phyloP scores from a whole-genome alignment of 1,140 invertebrate species.

The Colletes gigas region DNA sequence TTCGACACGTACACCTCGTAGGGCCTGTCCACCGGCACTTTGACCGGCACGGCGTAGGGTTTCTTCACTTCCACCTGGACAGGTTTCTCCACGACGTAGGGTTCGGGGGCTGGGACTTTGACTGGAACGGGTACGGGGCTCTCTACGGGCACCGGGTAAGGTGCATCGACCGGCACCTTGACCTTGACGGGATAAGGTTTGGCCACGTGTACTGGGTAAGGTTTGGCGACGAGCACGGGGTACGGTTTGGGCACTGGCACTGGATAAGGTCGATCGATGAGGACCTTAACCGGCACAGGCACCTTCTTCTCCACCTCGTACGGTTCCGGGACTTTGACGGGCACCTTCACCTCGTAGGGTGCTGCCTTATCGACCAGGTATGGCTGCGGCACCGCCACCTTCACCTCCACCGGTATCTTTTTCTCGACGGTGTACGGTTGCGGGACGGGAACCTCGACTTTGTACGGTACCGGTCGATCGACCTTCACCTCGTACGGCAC shows the following conservation, averaged over 20 bases:
- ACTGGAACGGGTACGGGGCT: conserved; percentile 84
- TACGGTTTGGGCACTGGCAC: conserved; percentile 81
- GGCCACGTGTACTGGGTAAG: conserved; percentile 86
- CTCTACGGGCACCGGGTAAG: conserved; percentile 84
- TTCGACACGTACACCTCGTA: conserved; percentile 76
- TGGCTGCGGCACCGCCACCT: conserved; percentile 83
- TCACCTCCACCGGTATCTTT: conserved; percentile 82
- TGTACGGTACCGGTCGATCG: conserved; percentile 82
- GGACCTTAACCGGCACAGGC: conserved; percentile 83
- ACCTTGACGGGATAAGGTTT: conserved; percentile 85
- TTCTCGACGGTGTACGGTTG: conserved; percentile 85
- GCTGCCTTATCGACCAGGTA: conserved; percentile 85
- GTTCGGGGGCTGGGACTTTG: conserved; percentile 80
- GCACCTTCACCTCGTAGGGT: conserved; percentile 84
- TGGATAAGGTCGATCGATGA: conserved; percentile 83
- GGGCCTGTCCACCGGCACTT: conserved; percentile 83
- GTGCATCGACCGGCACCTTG: conserved; percentile 84
- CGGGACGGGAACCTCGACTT: conserved; percentile 83
- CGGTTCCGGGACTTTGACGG: conserved; percentile 84
- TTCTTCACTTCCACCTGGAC: conserved; percentile 49
- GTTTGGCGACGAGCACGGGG: conserved; percentile 86
- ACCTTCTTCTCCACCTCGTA: conserved; percentile 84
- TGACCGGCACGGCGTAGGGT: conserved; percentile 70
- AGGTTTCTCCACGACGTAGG: conserved; percentile 40
- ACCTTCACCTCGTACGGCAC: conserved; percentile 87